A percentile compares a stretch with the other conserved stretches of the same genome.
Evolutionary conservation across 2,888 invertebrate species (phyloP).

Genomic region (Lasioglossum malachurum): DNA sequence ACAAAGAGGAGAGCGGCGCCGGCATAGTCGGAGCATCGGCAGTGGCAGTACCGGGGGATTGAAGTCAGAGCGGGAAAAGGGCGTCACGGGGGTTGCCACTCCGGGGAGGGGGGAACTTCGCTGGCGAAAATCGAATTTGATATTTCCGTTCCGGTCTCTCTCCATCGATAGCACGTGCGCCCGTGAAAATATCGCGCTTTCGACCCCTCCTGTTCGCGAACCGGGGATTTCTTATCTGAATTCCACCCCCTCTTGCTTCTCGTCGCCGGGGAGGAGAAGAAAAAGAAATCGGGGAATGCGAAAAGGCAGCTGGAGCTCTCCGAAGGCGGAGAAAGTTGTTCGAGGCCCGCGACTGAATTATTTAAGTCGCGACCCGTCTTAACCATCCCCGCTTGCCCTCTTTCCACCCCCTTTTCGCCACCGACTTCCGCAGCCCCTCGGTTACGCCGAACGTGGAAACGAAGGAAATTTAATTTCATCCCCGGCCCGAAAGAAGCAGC

Average conservation of each 20-base stretch:
- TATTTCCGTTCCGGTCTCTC: conserved; percentile 72
- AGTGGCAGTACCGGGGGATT: neutral
- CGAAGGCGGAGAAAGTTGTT: conserved; percentile 65
- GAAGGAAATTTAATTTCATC: conserved; percentile 71
- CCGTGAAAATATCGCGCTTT: conserved; percentile 59
- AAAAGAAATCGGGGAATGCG: conserved; percentile 56
- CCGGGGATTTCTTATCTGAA: conserved; percentile 69
- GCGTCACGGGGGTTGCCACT: conserved; percentile 28
- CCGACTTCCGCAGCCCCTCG: conserved; percentile 19
- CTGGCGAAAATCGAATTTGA: conserved; percentile 74
- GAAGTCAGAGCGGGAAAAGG: neutral
- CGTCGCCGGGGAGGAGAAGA: neutral
- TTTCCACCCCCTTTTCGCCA: conserved; percentile 4
- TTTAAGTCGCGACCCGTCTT: conserved; percentile 74
- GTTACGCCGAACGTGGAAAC: conserved; percentile 38
- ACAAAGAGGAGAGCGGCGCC: conserved; percentile 41
- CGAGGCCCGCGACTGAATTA: conserved; percentile 77
- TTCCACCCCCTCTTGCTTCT: conserved; percentile 15
- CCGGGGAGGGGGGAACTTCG: neutral
- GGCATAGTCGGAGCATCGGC: conserved; percentile 11
- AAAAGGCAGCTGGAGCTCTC: conserved; percentile 61
- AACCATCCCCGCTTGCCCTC: conserved; percentile 49
- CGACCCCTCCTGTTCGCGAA: conserved; percentile 23
- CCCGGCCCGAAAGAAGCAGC: conserved; percentile 29
- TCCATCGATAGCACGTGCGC: conserved; percentile 72